These are phyloP conservation scores for Brachionus plicatilis DNA, from an alignment of 1,140 invertebrate species.

Conservation along the genomic window DNA sequence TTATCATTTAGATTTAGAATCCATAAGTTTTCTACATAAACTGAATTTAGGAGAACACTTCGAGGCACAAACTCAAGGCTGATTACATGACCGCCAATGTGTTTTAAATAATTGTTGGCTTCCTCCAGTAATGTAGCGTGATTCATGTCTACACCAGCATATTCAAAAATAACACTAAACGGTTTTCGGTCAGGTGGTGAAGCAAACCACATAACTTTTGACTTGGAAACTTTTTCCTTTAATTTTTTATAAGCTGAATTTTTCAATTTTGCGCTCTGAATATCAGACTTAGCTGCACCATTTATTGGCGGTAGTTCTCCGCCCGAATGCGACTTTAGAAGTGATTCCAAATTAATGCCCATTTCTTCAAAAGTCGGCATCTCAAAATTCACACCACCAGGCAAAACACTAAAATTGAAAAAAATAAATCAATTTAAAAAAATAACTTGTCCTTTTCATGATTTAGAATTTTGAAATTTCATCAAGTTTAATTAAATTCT, in stretches of 20 bases:
- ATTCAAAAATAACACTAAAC: slow-evolving; percentile 32
- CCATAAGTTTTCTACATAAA: slow-evolving; percentile 37
- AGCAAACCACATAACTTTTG: slow-evolving; percentile 35
- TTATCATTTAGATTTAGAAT: slow-evolving; percentile 20
- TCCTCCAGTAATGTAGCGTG: slow-evolving; percentile 11
- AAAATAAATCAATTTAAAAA: background rate
- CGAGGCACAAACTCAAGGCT: slow-evolving; percentile 28
- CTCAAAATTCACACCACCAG: slow-evolving; percentile 29
- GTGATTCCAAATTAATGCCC: background rate
- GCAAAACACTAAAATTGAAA: slow-evolving; percentile 2
- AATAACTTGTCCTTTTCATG: background rate
- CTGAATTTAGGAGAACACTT: slow-evolving; percentile 28
- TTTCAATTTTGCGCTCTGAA: slow-evolving; percentile 6
- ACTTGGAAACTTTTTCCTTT: slow-evolving; percentile 20
- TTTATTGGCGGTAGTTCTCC: slow-evolving; percentile 34
- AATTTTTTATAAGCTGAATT: slow-evolving; percentile 35
- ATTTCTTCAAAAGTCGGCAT: slow-evolving; percentile 39
- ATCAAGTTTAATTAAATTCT: background rate
- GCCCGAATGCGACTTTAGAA: background rate
- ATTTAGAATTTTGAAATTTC: background rate
- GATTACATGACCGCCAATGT: background rate
- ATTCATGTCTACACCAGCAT: slow-evolving; percentile 30
- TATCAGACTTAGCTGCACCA: background rate
- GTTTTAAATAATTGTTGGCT: slow-evolving; percentile 25
- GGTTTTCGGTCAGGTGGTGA: slow-evolving; percentile 3